Conservation (phyloP, 1,140 invertebrate genomes). For the Gryon sp. region DNA sequence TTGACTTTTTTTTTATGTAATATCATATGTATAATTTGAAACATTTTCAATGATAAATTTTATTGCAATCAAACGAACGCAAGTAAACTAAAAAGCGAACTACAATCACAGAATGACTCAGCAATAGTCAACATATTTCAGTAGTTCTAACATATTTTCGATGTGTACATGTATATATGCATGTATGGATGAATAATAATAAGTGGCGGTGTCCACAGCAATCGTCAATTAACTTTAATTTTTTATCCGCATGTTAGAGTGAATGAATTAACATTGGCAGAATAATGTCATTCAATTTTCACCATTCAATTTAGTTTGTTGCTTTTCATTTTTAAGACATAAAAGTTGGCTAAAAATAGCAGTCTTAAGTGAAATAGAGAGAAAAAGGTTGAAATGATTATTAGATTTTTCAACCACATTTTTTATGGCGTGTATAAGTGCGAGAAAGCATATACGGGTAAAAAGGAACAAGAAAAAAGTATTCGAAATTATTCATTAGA, state of each 20-base stretch:
- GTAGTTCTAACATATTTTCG: constrained; percentile 29
- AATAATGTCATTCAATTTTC: constrained; percentile 4
- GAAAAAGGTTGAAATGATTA: too few relatives aligned
- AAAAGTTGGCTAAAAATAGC: too few relatives aligned
- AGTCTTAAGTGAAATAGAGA: too few relatives aligned
- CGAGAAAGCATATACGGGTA: too few relatives aligned
- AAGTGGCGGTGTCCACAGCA: constrained; percentile 34
- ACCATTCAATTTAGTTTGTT: not conserved
- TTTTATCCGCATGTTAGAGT: constrained; percentile 28
- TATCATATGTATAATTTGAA: constrained; percentile 28
- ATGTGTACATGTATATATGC: not conserved
- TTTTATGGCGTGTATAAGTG: too few relatives aligned
- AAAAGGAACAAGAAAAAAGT: too few relatives aligned
- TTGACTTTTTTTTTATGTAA: too few relatives aligned
- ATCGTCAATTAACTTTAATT: constrained; percentile 35
- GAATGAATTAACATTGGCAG: constrained; percentile 9
- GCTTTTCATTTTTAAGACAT: too few relatives aligned
- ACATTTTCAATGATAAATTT: constrained; percentile 40
- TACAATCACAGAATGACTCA: constrained; percentile 33
- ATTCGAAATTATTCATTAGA: too few relatives aligned
- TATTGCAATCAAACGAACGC: constrained; percentile 32
- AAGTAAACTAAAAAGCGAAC: constrained; percentile 21
- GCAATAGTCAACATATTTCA: constrained; percentile 36
- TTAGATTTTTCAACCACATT: too few relatives aligned
- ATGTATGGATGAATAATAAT: constrained; percentile 32